Evolutionary conservation across 2,113 vertebrate species (phyloP).

Genomic region (Tragelaphus imberbis): DNA sequence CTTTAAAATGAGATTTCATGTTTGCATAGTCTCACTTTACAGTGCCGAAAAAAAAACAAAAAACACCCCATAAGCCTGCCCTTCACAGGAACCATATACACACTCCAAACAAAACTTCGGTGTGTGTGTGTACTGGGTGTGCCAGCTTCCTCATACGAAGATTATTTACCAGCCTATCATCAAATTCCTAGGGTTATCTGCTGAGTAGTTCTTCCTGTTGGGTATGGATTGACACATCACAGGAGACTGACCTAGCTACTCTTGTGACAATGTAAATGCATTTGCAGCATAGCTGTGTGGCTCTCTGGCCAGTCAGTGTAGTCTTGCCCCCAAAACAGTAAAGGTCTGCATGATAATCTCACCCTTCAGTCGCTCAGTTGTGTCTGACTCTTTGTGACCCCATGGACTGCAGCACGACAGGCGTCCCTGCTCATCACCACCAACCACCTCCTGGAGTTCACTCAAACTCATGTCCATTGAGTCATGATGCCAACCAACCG

Average conservation of each 20-base stretch:
- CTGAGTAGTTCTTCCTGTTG: not conserved
- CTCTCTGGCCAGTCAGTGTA: not conserved
- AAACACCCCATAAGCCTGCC: not conserved
- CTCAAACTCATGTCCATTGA: not conserved
- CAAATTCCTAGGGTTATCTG: conserved; percentile 20
- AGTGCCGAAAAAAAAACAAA: not conserved
- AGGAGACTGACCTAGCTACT: not conserved
- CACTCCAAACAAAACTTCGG: not conserved
- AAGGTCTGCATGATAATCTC: not conserved
- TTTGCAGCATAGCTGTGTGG: not conserved
- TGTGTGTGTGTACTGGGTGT: not conserved
- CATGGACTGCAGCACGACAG: not conserved
- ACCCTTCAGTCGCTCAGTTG: not conserved
- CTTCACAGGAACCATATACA: not conserved
- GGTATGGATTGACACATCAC: not conserved
- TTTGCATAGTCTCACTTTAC: conserved; percentile 33
- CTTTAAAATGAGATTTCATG: conserved; percentile 23
- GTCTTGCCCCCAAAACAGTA: not conserved
- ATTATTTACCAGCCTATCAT: not conserved
- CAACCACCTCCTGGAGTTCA: not conserved
- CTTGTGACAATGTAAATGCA: not conserved
- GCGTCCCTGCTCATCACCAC: not conserved
- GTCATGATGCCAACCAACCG: not conserved
- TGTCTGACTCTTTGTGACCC: not conserved
- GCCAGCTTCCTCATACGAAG: not conserved